Base-by-base conservation (phyloP, 2,888 invertebrate genomes). In the Cynaeus angustus region DNA sequence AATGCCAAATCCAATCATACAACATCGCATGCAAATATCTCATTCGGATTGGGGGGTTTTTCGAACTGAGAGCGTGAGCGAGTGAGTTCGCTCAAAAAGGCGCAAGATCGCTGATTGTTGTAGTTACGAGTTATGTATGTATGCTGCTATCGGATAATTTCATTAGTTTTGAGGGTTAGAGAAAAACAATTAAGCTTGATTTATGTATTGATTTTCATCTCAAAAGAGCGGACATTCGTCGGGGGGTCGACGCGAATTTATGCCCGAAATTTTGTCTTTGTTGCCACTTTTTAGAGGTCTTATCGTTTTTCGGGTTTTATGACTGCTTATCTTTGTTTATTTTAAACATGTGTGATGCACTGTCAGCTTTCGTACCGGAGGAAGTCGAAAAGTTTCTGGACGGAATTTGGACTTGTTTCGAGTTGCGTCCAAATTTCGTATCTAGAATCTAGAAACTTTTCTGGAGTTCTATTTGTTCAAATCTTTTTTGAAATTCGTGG, bases 1-100 rank as follows among this genome's bases (percentile, higher is more conserved):
- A 77, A 77, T 76, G 75, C 74, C 74, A 72, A 75, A 77, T 77
- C 77, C 77, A 78, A 78, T 78, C 76, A 77, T 73, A 73, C 72
- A 68, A 72, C 71, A 72, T 74, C 59, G 70, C 72, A 72, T 72
- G 72, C 67, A 67, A 72, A 72, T 70, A 64, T 64, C 69, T 67
- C 59, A 55, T 70, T 59, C 52, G 62, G 37, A 52, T 58, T 43
- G 46, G 59, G 67, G 61, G 21, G 37, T 28, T 56, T 66, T 66
- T 66, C 33, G 56, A 43, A 48, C 9, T 16, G n/a, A 1, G 30
- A n/a, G n/a, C 4, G 13, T n/a, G n/a, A n/a, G n/a, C n/a, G n/a
- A n/a, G n/a, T n/a, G n/a, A n/a, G n/a, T n/a, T n/a, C 61, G 26
- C 10, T n/a, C 41, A 65, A 56, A 66, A 66, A 56, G 46, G 48